These are phyloP conservation scores for Crenuchus spilurus DNA, from an alignment of 2,797 vertebrate species.

Conservation along the genomic window DNA sequence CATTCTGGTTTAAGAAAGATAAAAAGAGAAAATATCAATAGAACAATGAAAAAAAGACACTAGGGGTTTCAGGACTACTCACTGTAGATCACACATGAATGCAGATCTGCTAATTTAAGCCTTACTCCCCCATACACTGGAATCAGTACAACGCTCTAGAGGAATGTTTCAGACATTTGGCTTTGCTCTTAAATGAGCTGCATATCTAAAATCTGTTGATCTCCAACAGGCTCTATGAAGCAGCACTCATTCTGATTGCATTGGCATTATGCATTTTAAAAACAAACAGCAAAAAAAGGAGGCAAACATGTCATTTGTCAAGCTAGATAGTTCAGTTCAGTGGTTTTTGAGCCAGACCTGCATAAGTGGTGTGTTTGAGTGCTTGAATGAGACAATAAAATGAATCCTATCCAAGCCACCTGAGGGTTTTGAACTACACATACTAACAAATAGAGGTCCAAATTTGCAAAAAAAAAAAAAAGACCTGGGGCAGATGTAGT, in stretches of 20 bases:
- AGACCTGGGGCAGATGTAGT: background rate
- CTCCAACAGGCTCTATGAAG: slow-evolving; percentile 23
- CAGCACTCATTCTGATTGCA: slow-evolving; percentile 31
- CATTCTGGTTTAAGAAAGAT: background rate
- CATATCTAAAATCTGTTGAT: slow-evolving; percentile 13
- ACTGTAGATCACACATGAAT: background rate
- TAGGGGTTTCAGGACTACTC: background rate
- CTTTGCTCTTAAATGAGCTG: slow-evolving; percentile 38
- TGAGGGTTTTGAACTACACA: slow-evolving; percentile 39
- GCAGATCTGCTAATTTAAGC: slow-evolving; percentile 14
- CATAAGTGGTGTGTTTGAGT: slow-evolving; percentile 2
- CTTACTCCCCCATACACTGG: background rate
- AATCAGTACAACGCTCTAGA: slow-evolving; percentile 25
- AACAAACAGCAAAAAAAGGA: background rate
- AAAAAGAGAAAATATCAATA: background rate
- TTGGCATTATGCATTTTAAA: slow-evolving; percentile 30
- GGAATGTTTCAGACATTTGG: slow-evolving; percentile 56
- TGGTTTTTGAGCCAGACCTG: background rate
- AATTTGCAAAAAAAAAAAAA: background rate
- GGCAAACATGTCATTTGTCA: background rate
- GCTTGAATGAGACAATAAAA: background rate
- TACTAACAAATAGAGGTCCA: slow-evolving; percentile 15
- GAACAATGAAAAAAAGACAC: background rate
- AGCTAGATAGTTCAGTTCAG: slow-evolving; percentile 1
- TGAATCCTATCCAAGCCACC: slow-evolving; percentile 43